These are phyloP conservation scores for Diceros bicornis DNA, from an alignment of 2,797 vertebrate species.

Conservation along the genomic window DNA sequence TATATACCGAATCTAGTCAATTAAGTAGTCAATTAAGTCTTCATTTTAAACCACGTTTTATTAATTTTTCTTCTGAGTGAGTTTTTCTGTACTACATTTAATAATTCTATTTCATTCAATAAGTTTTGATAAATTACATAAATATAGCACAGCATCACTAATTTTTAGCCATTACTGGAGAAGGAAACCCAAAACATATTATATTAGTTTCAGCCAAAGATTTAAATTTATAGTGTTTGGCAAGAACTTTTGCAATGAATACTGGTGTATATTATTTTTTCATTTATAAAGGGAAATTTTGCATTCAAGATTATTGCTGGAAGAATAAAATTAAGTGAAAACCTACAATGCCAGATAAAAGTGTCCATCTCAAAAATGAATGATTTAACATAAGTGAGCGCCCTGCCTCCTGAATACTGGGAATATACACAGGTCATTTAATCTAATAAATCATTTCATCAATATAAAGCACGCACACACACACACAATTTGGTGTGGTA, in stretches of 20 bases:
- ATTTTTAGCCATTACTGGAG: slow-evolving; percentile 15
- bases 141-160: background rate
- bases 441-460: slow-evolving; percentile 33
- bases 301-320: slow-evolving; percentile 1
- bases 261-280: slow-evolving; percentile 11
- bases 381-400: slow-evolving; percentile 19
- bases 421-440: slow-evolving; percentile 5
- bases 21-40: background rate
- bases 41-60: background rate
- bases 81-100: background rate
- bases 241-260: slow-evolving; percentile 58
- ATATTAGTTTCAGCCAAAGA: slow-evolving; percentile 22
- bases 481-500: background rate
- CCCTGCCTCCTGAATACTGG: background rate
- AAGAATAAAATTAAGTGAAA: slow-evolving; percentile 70
- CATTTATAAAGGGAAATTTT: slow-evolving; percentile 53
- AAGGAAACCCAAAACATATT: slow-evolving; percentile 40
- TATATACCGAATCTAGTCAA: background rate
- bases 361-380: slow-evolving; percentile 66
- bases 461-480: background rate
- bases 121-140: slow-evolving; percentile 61
- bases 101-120: slow-evolving; percentile 49
- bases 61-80: background rate
- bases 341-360: slow-evolving; percentile 35
- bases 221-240: slow-evolving; percentile 47